These are phyloP conservation scores for Pseudonaja textilis DNA, from an alignment of 2,113 vertebrate genomes.

Conservation along the genomic window DNA sequence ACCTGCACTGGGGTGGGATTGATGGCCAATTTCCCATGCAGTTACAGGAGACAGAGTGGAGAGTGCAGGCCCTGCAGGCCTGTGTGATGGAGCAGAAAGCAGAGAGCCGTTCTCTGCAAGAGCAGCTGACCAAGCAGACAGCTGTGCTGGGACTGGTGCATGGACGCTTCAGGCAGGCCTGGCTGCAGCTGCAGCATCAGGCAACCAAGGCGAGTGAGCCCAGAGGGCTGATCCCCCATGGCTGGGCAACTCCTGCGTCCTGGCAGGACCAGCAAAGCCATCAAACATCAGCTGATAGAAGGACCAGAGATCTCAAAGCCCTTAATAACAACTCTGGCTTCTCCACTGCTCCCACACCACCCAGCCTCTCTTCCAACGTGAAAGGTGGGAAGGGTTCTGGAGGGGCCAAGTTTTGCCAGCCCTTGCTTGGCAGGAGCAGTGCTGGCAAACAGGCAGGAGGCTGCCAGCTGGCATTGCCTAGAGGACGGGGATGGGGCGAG, in stretches of 20 bases:
- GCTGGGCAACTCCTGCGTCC: background rate
- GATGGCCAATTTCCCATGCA: fast-evolving
- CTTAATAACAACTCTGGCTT: fast-evolving
- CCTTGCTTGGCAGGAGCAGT: slow-evolving; percentile 50
- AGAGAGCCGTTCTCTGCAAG: slow-evolving; percentile 47
- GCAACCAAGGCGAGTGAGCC: slow-evolving; percentile 46
- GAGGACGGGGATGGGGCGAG: background rate
- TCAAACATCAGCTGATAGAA: background rate
- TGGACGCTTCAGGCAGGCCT: background rate
- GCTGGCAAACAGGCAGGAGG: slow-evolving; percentile 67
- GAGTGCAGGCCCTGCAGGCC: slow-evolving; percentile 12
- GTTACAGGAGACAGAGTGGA: slow-evolving; percentile 34
- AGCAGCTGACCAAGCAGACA: slow-evolving; percentile 44
- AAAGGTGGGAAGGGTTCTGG: background rate
- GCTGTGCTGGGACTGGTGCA: slow-evolving; percentile 47
- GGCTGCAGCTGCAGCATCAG: slow-evolving; percentile 50
- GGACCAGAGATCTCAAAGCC: background rate
- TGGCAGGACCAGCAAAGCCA: background rate
- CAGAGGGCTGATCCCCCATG: slow-evolving; percentile 39
- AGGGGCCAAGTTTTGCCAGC: background rate
- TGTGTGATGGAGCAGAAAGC: slow-evolving; percentile 58
- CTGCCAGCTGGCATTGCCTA: slow-evolving; percentile 60
- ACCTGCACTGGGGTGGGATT: slow-evolving; percentile 18
- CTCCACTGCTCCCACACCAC: background rate
- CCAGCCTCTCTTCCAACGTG: slow-evolving; percentile 40